Evolutionary conservation across 37 sponge, comb jelly and placozoan genomes (phyloP).

Genomic region (Dysidea cf. avara): DNA sequence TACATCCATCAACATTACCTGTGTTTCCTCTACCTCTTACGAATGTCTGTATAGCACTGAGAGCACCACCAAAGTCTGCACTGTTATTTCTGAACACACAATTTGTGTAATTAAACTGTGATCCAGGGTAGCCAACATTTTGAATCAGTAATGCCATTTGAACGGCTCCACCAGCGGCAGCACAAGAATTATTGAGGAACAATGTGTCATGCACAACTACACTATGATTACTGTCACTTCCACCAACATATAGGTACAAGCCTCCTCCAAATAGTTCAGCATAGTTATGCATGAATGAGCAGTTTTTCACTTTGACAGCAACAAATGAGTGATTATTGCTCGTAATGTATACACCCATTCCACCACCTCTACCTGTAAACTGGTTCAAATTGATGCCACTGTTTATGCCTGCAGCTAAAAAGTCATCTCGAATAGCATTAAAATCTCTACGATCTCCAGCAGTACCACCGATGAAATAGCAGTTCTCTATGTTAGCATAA

Average conservation of each 20-base stretch:
- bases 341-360: conserved; percentile 31
- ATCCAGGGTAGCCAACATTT: background rate
- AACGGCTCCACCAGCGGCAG: conserved; percentile 38
- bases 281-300: conserved; percentile 22
- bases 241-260: conserved; percentile 25
- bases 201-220: no score
- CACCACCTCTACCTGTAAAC: conserved; percentile 70
- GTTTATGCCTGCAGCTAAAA: no score
- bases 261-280: conserved; percentile 54
- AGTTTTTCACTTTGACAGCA: conserved; percentile 3
- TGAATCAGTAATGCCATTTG: conserved; percentile 17
- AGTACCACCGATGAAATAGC: no score
- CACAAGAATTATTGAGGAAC: no score
- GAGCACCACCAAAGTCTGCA: conserved; percentile 35
- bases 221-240: no score
- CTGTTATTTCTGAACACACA: conserved; percentile 38
- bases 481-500: no score
- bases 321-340: background rate
- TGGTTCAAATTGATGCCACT: no score
- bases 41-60: conserved; percentile 23
- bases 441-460: no score
- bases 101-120: background rate
- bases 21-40: conserved; percentile 22
- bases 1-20: background rate
- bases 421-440: no score